Evolutionary conservation across 1,140 invertebrate genomes (phyloP), one percentile per base, ranked within the genome.

Genomic region (Penaeus indicus): DNA sequence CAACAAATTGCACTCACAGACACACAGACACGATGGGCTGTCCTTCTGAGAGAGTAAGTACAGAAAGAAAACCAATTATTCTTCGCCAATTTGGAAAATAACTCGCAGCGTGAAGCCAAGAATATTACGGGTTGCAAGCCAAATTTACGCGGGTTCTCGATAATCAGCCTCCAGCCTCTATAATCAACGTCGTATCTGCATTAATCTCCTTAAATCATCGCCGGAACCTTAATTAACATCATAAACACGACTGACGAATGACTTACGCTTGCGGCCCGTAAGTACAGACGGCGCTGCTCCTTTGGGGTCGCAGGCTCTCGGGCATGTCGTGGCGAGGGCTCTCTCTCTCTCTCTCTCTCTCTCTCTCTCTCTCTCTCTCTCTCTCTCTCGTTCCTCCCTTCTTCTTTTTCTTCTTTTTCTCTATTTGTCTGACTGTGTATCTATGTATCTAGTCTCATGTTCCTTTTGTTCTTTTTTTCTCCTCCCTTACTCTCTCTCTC

Each of bases 131-230:
- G 87, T 80, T 84, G 60, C 1, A 69, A 79, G 42, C 69, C 63
- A 88, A 82, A 88, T 88, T 88, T 88, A 88, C 87, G 82, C 38
- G 81, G 42, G 87, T 75, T 84, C 84, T 84, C 75, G 87, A 84
- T 88, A 88, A 88, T 88, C 87, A 84, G 63, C 87, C 82, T 67
- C 81, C 87, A 84, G 69, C 82, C 87, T 88, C 87, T 88, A 75
- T 88, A 88, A 88, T 88, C 87, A 78, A 88, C 87, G 87, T 88
- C 87, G 62, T 63, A 77, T 42, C 82, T 80, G 61, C 87, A 88
- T 88, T 88, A 88, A 88, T 88, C 87, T 88, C 82, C 67, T 75
- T 88, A 84, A 88, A 88, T 88, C 87, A 88, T 79, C 75, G 67
- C 81, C 82, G 75, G 82, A 79, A 80, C 80, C 82, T 64, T 79